phyloP scores from a whole-genome alignment of 2,113 vertebrate genomes.

The Pavo muticus region DNA sequence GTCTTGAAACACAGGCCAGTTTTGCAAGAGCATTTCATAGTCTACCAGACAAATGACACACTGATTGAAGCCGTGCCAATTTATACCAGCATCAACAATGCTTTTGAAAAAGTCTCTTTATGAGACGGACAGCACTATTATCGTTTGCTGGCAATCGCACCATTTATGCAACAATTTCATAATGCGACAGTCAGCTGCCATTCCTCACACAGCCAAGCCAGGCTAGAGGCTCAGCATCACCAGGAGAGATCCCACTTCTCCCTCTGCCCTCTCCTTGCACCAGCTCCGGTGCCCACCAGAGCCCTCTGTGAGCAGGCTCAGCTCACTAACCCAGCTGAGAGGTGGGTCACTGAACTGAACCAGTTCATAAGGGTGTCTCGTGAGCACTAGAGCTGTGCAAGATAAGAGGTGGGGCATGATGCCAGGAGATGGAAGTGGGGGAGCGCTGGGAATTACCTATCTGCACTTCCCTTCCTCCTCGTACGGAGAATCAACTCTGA shows the following conservation, averaged over 20 bases:
- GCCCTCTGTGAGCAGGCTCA: fast-evolving
- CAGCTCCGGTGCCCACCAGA: neutral
- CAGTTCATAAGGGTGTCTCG: neutral
- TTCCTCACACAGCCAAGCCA: neutral
- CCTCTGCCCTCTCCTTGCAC: fast-evolving
- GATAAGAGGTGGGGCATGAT: neutral
- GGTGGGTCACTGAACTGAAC: neutral
- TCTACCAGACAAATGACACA: constrained; percentile 25
- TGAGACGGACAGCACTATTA: neutral
- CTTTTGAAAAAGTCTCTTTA: neutral
- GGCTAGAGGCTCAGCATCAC: neutral
- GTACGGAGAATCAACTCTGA: neutral
- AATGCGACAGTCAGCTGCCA: fast-evolving
- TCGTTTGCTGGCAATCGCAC: fast-evolving
- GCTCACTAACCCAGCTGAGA: fast-evolving
- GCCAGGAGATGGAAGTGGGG: fast-evolving
- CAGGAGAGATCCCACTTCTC: neutral
- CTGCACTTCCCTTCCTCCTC: neutral
- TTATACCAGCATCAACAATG: neutral
- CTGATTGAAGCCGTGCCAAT: neutral
- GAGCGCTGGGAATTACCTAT: neutral
- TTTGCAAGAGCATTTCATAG: constrained; percentile 19
- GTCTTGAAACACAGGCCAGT: neutral
- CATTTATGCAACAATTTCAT: neutral
- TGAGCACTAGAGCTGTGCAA: neutral